phyloP scores from a whole-genome alignment of 64 coral and sea anemone genomes.

The Montipora sp. region DNA sequence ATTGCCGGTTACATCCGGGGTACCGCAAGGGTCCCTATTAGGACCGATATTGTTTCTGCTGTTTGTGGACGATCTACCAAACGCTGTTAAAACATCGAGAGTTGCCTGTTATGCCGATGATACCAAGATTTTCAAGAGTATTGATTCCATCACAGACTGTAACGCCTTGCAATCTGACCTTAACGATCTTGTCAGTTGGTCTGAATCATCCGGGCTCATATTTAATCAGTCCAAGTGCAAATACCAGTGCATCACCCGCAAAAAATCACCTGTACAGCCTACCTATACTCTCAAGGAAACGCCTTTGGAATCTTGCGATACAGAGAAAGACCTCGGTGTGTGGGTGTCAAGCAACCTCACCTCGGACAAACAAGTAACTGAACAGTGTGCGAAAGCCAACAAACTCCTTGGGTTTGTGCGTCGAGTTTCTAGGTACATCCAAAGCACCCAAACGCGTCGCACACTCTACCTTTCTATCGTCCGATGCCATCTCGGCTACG shows the following conservation, averaged over 20 bases:
- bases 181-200: neutral
- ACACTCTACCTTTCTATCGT: constrained; percentile 49
- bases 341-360: constrained; percentile 41
- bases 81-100: neutral
- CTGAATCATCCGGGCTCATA: neutral
- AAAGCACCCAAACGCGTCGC: constrained; percentile 23
- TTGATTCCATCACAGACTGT: neutral
- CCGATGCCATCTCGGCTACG: constrained; percentile 24
- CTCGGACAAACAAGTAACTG: constrained; percentile 31
- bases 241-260: neutral
- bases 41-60: neutral
- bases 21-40: no score
- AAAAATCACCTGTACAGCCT: constrained; percentile 10
- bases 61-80: neutral
- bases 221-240: neutral
- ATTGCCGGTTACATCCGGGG: no score
- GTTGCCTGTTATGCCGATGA: neutral
- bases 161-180: neutral
- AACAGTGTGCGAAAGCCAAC: constrained; percentile 31
- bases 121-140: neutral
- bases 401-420: constrained; percentile 53
- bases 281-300: constrained; percentile 8
- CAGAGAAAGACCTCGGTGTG: constrained; percentile 41
- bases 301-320: constrained; percentile 29
- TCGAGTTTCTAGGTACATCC: constrained; percentile 29